Base-by-base conservation (phyloP, 2,113 vertebrate species). In the Elaphurus davidianus region DNA sequence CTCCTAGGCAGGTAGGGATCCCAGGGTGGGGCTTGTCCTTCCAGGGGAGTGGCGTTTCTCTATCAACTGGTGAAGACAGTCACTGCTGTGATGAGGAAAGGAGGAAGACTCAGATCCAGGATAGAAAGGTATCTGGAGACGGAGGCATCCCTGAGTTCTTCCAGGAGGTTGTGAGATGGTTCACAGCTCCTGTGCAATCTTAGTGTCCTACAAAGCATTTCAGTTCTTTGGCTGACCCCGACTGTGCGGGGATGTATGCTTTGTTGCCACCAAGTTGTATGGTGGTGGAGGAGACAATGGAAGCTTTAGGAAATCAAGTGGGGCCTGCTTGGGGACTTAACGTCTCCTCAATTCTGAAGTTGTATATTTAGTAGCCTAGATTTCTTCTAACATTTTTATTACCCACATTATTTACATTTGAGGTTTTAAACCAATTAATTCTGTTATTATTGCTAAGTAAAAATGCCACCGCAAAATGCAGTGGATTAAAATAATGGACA, bases 281-380 rank as follows among this genome's bases (percentile, higher is more conserved):
- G 30, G 47, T 81, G 47, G 78, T 23, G 19, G 17, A 13, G 30
- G 79, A n/a, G 79, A 82, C 30, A n/a, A 13, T 0, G 30, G 47
- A 82, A 52, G 47, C 47, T n/a, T 82, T 45, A 82, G 47, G 19
- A 82, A 82, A 23, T 33, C 17, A n/a, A 82, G 30, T 52, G 78
- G 15, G 9, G 11, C 11, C 17, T 3, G 0, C 30, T 52, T 0
- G 3, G 47, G 19, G 6, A 17, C 21, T n/a, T 64, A 64, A 81
- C 16, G 43, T 93, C 50, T 45, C 40, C 92, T 55, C n/a, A 54
- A 14, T 43, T 87, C 57, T 14, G 33, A 64, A 8, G 16, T 25
- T 30, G 50, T 23, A 78, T 93, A 15, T 76, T 50, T 60, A 86
- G 16, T 81, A n/a, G 52, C 45, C 19, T 43, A 64, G 27, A 94